Evolutionary conservation across 2,888 invertebrate genomes (phyloP).

Genomic region (Pogonocherus hispidulus): DNA sequence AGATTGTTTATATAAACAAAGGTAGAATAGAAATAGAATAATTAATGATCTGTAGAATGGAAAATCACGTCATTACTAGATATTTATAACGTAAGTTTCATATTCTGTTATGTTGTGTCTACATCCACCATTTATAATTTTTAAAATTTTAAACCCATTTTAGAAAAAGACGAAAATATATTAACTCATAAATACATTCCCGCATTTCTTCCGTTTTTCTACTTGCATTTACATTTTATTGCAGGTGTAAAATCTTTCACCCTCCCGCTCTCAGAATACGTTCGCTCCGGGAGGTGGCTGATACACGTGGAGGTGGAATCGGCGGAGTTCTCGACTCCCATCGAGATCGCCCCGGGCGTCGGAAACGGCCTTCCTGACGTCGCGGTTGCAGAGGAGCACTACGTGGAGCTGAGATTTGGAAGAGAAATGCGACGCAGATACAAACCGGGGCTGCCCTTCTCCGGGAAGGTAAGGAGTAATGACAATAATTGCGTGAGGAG

Average conservation of each 20-base stretch:
- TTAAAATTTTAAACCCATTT: no score
- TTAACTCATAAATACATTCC: no score
- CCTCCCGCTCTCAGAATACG: slow-evolving; percentile 72
- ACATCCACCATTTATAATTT: no score
- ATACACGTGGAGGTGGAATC: slow-evolving; percentile 72
- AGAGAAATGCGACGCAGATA: slow-evolving; percentile 76
- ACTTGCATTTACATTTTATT: slow-evolving; percentile 15
- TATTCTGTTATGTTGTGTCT: no score
- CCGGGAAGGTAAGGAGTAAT: slow-evolving; percentile 72
- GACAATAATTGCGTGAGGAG: not conserved
- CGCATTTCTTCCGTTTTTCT: not conserved
- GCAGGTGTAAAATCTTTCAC: slow-evolving; percentile 74
- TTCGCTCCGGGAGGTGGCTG: slow-evolving; percentile 73
- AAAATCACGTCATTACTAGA: no score
- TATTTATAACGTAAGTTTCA: no score
- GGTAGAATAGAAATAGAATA: no score
- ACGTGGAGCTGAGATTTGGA: slow-evolving; percentile 76
- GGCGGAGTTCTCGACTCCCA: slow-evolving; percentile 71
- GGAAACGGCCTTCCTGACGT: slow-evolving; percentile 71
- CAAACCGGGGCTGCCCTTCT: slow-evolving; percentile 77
- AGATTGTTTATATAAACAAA: no score
- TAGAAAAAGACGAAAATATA: no score
- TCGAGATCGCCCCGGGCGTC: slow-evolving; percentile 70
- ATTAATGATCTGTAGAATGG: no score
- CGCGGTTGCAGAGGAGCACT: slow-evolving; percentile 78